Percentiles rank a stretch among this genome's conserved stretches.
These are phyloP conservation scores for Melanerpes formicivorus DNA, from an alignment of 2,113 vertebrate species.

Conservation along the genomic window DNA sequence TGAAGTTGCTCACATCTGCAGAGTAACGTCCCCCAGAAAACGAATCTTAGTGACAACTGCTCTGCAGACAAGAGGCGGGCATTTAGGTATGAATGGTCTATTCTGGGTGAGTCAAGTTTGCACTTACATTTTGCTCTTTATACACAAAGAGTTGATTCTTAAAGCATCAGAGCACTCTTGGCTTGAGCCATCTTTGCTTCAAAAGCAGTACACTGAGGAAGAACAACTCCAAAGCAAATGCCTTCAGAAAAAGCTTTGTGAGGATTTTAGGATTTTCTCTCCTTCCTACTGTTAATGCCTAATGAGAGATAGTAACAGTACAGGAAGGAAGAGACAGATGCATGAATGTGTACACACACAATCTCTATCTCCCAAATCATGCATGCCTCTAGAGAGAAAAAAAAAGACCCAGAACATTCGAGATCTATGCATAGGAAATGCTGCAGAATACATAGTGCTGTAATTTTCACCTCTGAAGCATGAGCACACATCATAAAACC, in stretches of 20 bases:
- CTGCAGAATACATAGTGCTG: neutral
- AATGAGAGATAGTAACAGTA: neutral
- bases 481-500: neutral
- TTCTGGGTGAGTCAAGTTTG: constrained; percentile 53
- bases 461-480: neutral
- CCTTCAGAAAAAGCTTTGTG: constrained; percentile 54
- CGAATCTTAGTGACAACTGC: constrained; percentile 38
- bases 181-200: constrained; percentile 50
- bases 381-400: neutral
- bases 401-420: neutral
- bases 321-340: constrained; percentile 52
- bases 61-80: constrained; percentile 12
- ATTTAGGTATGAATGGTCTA: constrained; percentile 61
- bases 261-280: neutral
- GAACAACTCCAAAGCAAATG: constrained; percentile 42
- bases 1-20: constrained; percentile 60
- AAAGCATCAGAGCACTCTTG: constrained; percentile 54
- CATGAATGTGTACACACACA: neutral
- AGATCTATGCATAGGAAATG: neutral
- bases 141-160: constrained; percentile 61
- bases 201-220: constrained; percentile 54
- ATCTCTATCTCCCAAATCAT: neutral
- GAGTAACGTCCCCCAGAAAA: constrained; percentile 23
- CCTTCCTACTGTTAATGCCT: neutral
- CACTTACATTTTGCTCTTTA: constrained; percentile 61